phyloP scores from a whole-genome alignment of 2,797 vertebrate species.

The Coregonus sp. region DNA sequence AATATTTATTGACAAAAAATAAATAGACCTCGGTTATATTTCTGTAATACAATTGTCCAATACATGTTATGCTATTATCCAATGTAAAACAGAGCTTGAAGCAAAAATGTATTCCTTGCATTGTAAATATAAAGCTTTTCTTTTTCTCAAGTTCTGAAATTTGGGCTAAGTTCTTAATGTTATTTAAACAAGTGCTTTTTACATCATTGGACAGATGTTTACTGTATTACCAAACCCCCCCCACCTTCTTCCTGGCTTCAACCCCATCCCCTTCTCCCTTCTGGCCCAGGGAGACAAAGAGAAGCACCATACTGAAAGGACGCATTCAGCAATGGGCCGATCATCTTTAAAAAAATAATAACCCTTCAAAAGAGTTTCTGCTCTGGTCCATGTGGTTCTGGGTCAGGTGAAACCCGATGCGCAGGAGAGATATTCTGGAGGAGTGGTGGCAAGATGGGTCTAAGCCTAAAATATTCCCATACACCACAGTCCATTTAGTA shows the following conservation, averaged over 20 bases:
- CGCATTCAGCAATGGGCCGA: conserved; percentile 52
- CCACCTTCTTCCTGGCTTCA: too few species aligned
- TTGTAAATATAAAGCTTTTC: conserved; percentile 21
- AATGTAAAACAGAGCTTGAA: conserved; percentile 22
- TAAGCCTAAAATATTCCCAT: too few species aligned
- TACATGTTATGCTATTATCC: not conserved
- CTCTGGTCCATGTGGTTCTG: too few species aligned
- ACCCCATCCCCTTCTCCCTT: conserved; percentile 3
- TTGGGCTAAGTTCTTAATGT: not conserved
- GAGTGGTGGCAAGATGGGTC: too few species aligned
- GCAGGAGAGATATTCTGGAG: too few species aligned
- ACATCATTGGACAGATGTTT: not conserved
- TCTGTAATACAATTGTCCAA: not conserved
- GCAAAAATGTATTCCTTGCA: too few species aligned
- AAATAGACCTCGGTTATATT: conserved; percentile 2
- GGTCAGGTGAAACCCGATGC: too few species aligned
- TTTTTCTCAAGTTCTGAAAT: conserved; percentile 4
- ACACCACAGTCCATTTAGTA: too few species aligned
- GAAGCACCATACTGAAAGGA: conserved; percentile 51
- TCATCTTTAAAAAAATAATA: too few species aligned
- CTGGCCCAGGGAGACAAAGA: conserved; percentile 4
- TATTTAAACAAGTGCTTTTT: conserved; percentile 19
- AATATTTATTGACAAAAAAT: conserved; percentile 37
- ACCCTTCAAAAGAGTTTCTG: too few species aligned
- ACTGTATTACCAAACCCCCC: not conserved